A percentile compares a stretch with the other conserved stretches of the same genome.
Evolutionary conservation across 2,113 vertebrate genomes (phyloP).

Genomic region (Percina caprodes): DNA sequence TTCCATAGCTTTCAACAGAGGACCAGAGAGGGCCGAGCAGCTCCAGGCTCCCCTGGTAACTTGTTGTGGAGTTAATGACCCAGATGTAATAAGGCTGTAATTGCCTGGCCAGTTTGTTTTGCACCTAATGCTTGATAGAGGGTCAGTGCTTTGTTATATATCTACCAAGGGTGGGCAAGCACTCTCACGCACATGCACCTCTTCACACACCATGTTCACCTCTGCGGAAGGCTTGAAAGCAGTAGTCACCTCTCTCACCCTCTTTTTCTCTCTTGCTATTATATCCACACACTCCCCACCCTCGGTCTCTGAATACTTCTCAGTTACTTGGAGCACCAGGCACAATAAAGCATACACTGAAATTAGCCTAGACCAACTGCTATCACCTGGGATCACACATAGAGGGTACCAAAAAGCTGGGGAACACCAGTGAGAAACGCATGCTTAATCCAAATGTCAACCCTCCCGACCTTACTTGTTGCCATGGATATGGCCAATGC

Average conservation of each 20-base stretch:
- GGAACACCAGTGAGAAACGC: conserved; percentile 2
- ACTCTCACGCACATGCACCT: conserved; percentile 32
- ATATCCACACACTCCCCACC: conserved; percentile 14
- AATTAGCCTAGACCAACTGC: conserved; percentile 31
- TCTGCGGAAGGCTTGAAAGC: conserved; percentile 35
- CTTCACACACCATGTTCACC: conserved; percentile 22
- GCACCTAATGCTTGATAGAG: conserved; percentile 70
- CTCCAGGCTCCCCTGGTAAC: conserved; percentile 69
- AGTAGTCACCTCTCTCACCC: conserved; percentile 20
- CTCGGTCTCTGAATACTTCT: conserved; percentile 16
- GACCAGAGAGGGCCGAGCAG: conserved; percentile 49
- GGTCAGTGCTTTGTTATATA: conserved; percentile 75
- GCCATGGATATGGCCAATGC: neutral
- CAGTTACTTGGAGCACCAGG: conserved; percentile 26
- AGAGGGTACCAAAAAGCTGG: conserved; percentile 30
- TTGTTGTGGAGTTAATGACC: conserved; percentile 79
- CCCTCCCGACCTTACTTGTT: neutral
- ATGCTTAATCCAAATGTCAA: neutral
- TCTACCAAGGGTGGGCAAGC: conserved; percentile 62
- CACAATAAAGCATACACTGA: conserved; percentile 60
- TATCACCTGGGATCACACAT: conserved; percentile 33
- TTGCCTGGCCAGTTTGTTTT: conserved; percentile 76
- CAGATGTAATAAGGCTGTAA: conserved; percentile 79
- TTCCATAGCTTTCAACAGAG: conserved; percentile 57
- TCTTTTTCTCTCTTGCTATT: conserved; percentile 14